Conservation (phyloP, 2,797 vertebrate genomes). For the Sebastes trivittatus region DNA sequence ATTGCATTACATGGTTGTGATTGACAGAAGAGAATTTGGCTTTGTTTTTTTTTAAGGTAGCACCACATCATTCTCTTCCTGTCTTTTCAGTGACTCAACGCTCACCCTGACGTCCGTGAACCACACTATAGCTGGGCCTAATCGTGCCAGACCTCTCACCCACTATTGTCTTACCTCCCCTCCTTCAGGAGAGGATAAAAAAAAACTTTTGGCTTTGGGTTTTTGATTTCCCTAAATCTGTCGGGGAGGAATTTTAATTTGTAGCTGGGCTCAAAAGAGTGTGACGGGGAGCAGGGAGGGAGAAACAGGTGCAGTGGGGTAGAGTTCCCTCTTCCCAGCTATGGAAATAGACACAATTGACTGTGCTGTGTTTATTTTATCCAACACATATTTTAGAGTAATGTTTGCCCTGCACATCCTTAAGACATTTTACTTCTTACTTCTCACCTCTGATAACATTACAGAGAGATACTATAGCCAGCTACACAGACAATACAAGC, state of each 20-base stretch:
- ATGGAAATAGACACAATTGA: conserved; percentile 35
- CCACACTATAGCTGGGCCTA: not conserved
- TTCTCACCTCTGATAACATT: not conserved
- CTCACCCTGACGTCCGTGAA: conserved; percentile 15
- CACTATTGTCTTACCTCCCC: conserved; percentile 6
- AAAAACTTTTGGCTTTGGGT: conserved; percentile 22
- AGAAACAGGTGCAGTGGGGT: conserved; percentile 58
- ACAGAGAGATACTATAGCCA: not conserved
- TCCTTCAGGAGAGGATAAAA: conserved; percentile 5
- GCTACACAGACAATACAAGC: not conserved
- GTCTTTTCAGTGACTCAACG: conserved; percentile 8
- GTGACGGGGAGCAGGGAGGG: conserved; percentile 40
- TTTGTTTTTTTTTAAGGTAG: conserved; percentile 2
- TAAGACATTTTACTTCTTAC: not conserved
- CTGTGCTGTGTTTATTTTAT: conserved; percentile 15
- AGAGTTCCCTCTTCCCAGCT: conserved; percentile 29
- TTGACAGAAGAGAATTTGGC: conserved; percentile 17
- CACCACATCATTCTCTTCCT: conserved; percentile 9
- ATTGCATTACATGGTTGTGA: conserved; percentile 8
- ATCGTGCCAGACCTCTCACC: not conserved
- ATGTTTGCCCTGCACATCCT: not conserved
- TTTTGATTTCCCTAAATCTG: conserved; percentile 61
- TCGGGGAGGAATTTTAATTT: conserved; percentile 64
- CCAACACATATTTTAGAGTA: not conserved
- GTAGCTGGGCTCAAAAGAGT: conserved; percentile 32